phyloP scores from a whole-genome alignment of 2,113 vertebrate species.

The human (Homo sapiens) region DNA sequence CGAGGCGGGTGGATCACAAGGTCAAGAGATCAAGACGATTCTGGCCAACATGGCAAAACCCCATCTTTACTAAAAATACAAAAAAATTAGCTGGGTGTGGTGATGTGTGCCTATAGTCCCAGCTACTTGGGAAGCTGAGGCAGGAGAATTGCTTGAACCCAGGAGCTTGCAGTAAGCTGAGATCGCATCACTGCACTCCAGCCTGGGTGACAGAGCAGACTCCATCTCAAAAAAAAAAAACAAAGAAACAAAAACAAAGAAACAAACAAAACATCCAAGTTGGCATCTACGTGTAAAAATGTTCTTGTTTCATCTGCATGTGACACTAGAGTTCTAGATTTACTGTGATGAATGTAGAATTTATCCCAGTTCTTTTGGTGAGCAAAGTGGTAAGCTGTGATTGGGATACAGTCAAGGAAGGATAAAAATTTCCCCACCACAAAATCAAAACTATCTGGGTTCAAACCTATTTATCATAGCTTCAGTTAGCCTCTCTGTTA shows the following conservation, averaged over 20 bases:
- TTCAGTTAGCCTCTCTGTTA: background rate
- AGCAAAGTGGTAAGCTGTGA: background rate
- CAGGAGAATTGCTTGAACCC: too few relatives aligned
- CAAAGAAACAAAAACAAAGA: too few relatives aligned
- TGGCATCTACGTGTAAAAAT: slow-evolving; percentile 6
- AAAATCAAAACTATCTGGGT: slow-evolving; percentile 30
- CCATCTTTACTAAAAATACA: too few relatives aligned
- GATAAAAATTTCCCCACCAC: background rate
- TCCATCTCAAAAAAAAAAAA: background rate
- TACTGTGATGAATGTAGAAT: background rate
- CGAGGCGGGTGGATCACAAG: too few relatives aligned
- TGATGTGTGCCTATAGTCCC: too few relatives aligned
- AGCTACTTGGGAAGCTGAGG: too few relatives aligned
- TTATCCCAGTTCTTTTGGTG: background rate
- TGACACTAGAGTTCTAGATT: background rate
- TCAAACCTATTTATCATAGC: background rate
- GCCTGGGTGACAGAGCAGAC: background rate
- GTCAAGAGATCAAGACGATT: too few relatives aligned
- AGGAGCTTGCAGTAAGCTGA: too few relatives aligned
- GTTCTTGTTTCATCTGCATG: background rate
- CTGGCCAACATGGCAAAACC: too few relatives aligned
- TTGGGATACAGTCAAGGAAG: background rate
- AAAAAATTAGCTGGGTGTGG: too few relatives aligned
- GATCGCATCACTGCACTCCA: too few relatives aligned
- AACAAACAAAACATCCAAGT: background rate